phyloP scores from a whole-genome alignment of 2,797 vertebrate species.

The Pygocentrus nattereri region DNA sequence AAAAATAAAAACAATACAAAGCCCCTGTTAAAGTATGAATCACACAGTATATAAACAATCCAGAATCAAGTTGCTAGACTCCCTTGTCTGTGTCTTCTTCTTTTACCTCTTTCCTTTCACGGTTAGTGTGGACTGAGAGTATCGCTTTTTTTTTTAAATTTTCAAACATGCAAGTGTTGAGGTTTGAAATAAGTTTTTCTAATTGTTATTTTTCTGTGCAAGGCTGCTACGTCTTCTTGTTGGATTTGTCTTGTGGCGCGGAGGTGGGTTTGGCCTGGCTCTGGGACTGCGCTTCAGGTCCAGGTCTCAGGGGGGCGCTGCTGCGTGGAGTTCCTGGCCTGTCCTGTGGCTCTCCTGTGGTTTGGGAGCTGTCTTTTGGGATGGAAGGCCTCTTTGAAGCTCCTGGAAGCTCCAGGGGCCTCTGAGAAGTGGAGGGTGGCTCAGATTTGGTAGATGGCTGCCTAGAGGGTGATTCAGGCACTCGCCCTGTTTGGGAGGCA shows the following conservation, averaged over 20 bases:
- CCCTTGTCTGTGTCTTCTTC: conserved; percentile 24
- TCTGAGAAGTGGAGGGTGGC: conserved; percentile 43
- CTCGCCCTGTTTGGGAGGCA: conserved; percentile 60
- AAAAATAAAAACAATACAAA: conserved; percentile 51
- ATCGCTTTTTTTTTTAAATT: conserved; percentile 3
- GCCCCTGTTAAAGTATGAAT: conserved; percentile 63
- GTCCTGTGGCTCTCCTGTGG: conserved; percentile 54
- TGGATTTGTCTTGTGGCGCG: conserved; percentile 77
- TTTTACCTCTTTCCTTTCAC: conserved; percentile 43
- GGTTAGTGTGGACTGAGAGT: conserved; percentile 68
- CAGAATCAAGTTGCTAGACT: conserved; percentile 38
- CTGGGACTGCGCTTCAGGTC: conserved; percentile 67
- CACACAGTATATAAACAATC: conserved; percentile 58
- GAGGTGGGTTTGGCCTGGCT: conserved; percentile 54
- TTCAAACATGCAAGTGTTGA: conserved; percentile 32
- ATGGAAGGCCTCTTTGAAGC: conserved; percentile 66
- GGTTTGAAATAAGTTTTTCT: not conserved
- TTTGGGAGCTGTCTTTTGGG: conserved; percentile 65
- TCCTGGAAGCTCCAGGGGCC: conserved; percentile 52
- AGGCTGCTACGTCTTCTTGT: conserved; percentile 87
- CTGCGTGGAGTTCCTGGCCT: conserved; percentile 60
- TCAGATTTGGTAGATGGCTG: conserved; percentile 65
- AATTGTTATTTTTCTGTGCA: conserved; percentile 37
- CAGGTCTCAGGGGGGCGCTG: conserved; percentile 56
- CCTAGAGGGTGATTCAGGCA: conserved; percentile 56